Conservation (phyloP, 2,113 vertebrate genomes). For the Cyanoramphus novaezelandiae region DNA sequence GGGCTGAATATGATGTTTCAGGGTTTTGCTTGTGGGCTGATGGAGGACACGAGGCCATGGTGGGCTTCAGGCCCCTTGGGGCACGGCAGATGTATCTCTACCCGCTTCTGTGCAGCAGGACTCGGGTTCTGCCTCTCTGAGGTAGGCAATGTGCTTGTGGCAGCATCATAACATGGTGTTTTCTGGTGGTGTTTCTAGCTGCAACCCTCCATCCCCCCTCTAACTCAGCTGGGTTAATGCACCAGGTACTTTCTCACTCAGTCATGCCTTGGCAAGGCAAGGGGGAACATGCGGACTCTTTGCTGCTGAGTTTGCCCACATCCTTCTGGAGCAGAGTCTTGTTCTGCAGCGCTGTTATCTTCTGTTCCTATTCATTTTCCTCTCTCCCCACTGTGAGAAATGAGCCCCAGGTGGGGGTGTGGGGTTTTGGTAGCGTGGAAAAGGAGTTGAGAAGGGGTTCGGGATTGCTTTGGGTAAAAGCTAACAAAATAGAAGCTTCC, state of each 20-base stretch:
- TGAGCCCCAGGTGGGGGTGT: not conserved
- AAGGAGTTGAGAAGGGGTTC: not conserved
- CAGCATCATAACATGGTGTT: not conserved
- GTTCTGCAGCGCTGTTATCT: not conserved
- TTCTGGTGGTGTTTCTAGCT: not conserved
- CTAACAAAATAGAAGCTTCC: not conserved
- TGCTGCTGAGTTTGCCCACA: not conserved
- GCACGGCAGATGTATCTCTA: not conserved
- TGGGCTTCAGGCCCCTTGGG: not conserved
- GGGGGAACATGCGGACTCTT: not conserved
- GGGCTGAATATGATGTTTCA: not conserved
- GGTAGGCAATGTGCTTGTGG: not conserved
- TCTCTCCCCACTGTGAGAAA: not conserved
- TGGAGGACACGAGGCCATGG: not conserved
- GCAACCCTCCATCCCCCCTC: not conserved
- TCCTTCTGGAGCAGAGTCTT: not conserved
- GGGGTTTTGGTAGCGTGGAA: not conserved
- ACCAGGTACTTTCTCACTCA: not conserved
- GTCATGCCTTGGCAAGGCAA: not conserved
- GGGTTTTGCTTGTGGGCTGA: not conserved
- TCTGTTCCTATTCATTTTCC: not conserved
- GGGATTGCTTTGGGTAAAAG: not conserved
- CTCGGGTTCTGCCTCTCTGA: not conserved
- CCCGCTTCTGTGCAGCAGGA: not conserved
- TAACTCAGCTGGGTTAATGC: not conserved